Percentiles rank a stretch among this genome's conserved stretches.
Evolutionary conservation across 2,888 invertebrate genomes (phyloP).

Genomic region (Portevinia maculata): DNA sequence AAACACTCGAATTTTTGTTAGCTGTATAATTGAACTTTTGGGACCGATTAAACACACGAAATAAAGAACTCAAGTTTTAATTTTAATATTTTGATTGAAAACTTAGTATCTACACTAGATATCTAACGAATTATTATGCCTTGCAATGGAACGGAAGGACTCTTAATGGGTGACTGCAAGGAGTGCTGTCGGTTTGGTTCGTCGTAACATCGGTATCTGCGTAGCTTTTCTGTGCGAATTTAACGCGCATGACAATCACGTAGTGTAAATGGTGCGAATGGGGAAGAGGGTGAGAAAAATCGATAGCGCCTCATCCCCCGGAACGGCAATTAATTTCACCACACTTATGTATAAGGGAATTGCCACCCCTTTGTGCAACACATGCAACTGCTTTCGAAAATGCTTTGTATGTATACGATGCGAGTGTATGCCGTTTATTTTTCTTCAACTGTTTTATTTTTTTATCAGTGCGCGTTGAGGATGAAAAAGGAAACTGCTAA

Average conservation of each 20-base stretch:
- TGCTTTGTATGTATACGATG: neutral
- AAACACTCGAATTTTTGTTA: neutral
- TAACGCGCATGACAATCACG: conserved; percentile 53
- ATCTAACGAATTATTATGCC: conserved; percentile 17
- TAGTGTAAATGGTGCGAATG: neutral
- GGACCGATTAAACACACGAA: neutral
- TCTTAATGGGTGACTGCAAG: conserved; percentile 63
- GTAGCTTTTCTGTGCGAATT: conserved; percentile 16
- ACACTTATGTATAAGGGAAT: conserved; percentile 12
- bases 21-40: neutral
- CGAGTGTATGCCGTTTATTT: conserved; percentile 9
- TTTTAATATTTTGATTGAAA: neutral
- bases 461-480: conserved; percentile 44
- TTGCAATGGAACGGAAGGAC: conserved; percentile 36
- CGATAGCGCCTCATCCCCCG: conserved; percentile 46
- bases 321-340: conserved; percentile 37
- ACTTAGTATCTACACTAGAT: conserved; percentile 55
- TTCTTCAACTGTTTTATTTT: conserved; percentile 55
- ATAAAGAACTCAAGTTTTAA: neutral
- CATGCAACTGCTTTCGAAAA: conserved; percentile 14
- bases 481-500: neutral
- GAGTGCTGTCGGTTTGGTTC: conserved; percentile 33
- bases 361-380: conserved; percentile 31
- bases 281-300: conserved; percentile 55
- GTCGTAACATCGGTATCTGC: conserved; percentile 54